Evolutionary conservation across 92 coral and sea anemone species (phyloP), one percentile per base, ranked within the genome.

Genomic region (Porites lobata): DNA sequence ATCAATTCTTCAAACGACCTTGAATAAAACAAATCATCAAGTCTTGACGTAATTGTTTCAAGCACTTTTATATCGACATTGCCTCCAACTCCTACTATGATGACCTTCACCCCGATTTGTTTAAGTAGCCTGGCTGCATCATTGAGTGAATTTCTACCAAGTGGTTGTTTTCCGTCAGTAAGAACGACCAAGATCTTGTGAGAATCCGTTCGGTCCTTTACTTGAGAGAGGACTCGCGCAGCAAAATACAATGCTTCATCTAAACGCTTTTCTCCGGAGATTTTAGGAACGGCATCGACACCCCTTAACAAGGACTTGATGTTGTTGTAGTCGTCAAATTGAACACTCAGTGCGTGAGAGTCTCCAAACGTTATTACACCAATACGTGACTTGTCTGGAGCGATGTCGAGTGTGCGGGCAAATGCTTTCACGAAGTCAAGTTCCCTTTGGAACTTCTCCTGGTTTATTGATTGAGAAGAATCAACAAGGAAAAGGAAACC

Each of bases 391-490:
- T 90, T 94, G 21, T 82, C 89, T 3, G 93, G 87, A 9, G 98
- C 86, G 12, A 96, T 75, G 59, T 89, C 80, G 43, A 91, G 91
- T 13, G 90, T 54, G 1, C 91, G 87, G 24, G 89, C 75, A 26
- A 96, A 80, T 4, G 91, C 76, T 65, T 95, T 93, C 75, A 96
- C 94, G 22, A 96, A 96, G 22, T 87, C 92, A 75, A 95, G 96
- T 50, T 92, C 90, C 62, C 72, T 78, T 12, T 82, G 77, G 90
- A 89, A 95, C 65, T 95, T 93, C 20, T 86, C 86, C 54, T 53
- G 79, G 75, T 84, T 84, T 58, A 94, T 88, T 26, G 85, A 83
- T 50, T 90, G 92, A 65, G 98, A 94, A 1, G 98, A 93, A 67
- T 94, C 98, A 75, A 94, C 83, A 69, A 94, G 84, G 78, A 94